These are phyloP conservation scores for Furcula furcula DNA, from an alignment of 2,888 invertebrate species.

Conservation along the genomic window DNA sequence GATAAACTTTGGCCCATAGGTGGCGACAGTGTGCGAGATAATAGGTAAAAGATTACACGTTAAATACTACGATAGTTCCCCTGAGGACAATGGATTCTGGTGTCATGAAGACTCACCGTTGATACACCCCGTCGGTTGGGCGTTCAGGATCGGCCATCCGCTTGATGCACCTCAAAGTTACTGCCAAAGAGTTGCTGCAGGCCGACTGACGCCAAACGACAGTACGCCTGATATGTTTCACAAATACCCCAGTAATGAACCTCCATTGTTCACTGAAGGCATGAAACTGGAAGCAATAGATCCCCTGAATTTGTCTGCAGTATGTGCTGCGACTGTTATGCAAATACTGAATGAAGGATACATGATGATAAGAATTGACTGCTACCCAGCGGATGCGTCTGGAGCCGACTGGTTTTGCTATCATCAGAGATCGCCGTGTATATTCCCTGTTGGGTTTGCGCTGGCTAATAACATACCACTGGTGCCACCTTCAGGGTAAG, in stretches of 20 bases:
- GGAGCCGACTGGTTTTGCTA: conserved; percentile 99
- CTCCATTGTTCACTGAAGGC: conserved; percentile 87
- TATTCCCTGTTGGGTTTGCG: conserved; percentile 98
- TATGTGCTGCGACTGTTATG: conserved; percentile 98
- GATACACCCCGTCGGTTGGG: conserved; percentile 99
- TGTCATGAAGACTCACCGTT: conserved; percentile 97
- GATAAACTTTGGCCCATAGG: conserved; percentile 54
- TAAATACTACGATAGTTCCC: conserved; percentile 91
- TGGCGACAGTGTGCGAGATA: conserved; percentile 94
- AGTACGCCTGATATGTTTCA: conserved; percentile 91
- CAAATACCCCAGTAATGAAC: conserved; percentile 79
- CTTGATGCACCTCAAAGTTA: conserved; percentile 92
- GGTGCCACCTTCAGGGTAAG: conserved; percentile 89
- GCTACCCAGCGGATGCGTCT: conserved; percentile 91
- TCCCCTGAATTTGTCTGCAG: conserved; percentile 95
- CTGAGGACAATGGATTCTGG: conserved; percentile 95
- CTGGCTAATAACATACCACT: conserved; percentile 90
- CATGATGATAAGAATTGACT: conserved; percentile 97
- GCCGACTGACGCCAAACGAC: conserved; percentile 87
- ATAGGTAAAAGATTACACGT: conserved; percentile 96
- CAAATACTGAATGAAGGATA: conserved; percentile 95
- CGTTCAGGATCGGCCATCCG: conserved; percentile 92
- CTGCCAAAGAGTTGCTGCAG: conserved; percentile 87
- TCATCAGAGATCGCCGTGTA: conserved; percentile 95
- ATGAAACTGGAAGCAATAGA: conserved; percentile 99